Evolutionary conservation across 92 coral and sea anemone genomes (phyloP).

Genomic region (Phenganax marumi): DNA sequence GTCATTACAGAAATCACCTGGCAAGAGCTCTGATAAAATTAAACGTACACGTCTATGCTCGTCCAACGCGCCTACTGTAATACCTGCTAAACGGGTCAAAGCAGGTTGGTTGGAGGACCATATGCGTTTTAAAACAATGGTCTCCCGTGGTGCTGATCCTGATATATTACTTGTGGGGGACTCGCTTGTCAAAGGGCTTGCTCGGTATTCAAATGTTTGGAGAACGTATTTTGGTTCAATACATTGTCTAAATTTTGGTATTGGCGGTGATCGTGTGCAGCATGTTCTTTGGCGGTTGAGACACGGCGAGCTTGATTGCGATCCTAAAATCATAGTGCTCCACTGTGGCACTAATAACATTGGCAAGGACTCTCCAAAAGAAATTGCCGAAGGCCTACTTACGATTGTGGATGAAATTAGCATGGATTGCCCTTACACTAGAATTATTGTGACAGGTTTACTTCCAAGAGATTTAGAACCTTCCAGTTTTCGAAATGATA

Average conservation of each 20-base stretch:
- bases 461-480: slow-evolving; percentile 81
- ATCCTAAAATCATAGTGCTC: slow-evolving; percentile 73
- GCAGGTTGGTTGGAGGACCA: slow-evolving; percentile 85
- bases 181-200: slow-evolving; percentile 84
- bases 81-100: slow-evolving; percentile 69
- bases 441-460: slow-evolving; percentile 70
- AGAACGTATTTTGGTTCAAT: slow-evolving; percentile 68
- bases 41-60: slow-evolving; percentile 47
- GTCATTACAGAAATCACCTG: slow-evolving; percentile 39
- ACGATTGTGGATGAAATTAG: slow-evolving; percentile 78
- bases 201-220: slow-evolving; percentile 88
- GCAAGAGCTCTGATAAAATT: slow-evolving; percentile 9
- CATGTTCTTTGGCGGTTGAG: slow-evolving; percentile 94
- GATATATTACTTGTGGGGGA: slow-evolving; percentile 82
- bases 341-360: slow-evolving; percentile 97
- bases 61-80: slow-evolving; percentile 54
- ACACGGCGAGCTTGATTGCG: slow-evolving; percentile 81
- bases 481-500: slow-evolving; percentile 59
- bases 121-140: slow-evolving; percentile 43
- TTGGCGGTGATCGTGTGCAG: slow-evolving; percentile 93
- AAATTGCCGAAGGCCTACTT: slow-evolving; percentile 80
- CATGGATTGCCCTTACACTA: slow-evolving; percentile 59
- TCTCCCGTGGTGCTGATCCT: slow-evolving; percentile 48
- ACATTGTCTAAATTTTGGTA: slow-evolving; percentile 79
- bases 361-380: slow-evolving; percentile 73